A percentile compares a stretch with the other conserved stretches of the same genome.
phyloP scores from a whole-genome alignment of 1,140 invertebrate genomes.

The Leucophenga varia region DNA sequence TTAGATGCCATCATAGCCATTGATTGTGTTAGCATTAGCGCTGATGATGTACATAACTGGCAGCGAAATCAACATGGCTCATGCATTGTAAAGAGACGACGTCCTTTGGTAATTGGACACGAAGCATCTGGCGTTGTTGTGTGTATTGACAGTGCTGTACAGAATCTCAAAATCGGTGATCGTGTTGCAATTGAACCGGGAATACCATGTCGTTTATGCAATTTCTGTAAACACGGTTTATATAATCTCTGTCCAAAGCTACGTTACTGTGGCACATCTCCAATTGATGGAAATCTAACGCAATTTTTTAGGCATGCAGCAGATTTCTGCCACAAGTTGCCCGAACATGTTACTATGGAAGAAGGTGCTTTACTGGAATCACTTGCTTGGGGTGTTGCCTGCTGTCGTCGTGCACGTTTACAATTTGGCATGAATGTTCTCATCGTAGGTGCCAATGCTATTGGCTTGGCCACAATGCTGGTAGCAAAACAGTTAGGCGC shows the following conservation, averaged over 20 bases:
- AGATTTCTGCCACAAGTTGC: slow-evolving; percentile 92
- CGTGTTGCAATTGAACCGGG: slow-evolving; percentile 92
- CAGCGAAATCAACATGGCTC: no score
- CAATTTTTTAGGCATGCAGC: slow-evolving; percentile 87
- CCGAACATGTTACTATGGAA: slow-evolving; percentile 86
- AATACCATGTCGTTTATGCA: slow-evolving; percentile 81
- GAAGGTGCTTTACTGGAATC: slow-evolving; percentile 94
- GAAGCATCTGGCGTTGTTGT: slow-evolving; percentile 76
- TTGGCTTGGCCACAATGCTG: slow-evolving; percentile 83
- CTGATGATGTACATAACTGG: slow-evolving; percentile 96
- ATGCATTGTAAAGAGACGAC: slow-evolving; percentile 75
- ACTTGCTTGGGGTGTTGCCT: slow-evolving; percentile 90
- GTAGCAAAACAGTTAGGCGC: slow-evolving; percentile 92
- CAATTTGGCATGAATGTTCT: slow-evolving; percentile 74
- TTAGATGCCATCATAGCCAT: no score
- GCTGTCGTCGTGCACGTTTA: slow-evolving; percentile 75
- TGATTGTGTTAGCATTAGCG: slow-evolving; percentile 92
- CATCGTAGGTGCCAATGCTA: slow-evolving; percentile 88
- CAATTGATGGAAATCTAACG: slow-evolving; percentile 80
- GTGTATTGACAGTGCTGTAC: slow-evolving; percentile 72
- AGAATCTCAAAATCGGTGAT: slow-evolving; percentile 77
- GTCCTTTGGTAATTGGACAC: slow-evolving; percentile 88
- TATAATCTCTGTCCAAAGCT: slow-evolving; percentile 91
- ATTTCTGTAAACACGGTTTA: slow-evolving; percentile 80
- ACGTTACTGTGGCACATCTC: slow-evolving; percentile 88